Base-by-base conservation (phyloP, 2,888 invertebrate species). In the Sclerodermus sp. region DNA sequence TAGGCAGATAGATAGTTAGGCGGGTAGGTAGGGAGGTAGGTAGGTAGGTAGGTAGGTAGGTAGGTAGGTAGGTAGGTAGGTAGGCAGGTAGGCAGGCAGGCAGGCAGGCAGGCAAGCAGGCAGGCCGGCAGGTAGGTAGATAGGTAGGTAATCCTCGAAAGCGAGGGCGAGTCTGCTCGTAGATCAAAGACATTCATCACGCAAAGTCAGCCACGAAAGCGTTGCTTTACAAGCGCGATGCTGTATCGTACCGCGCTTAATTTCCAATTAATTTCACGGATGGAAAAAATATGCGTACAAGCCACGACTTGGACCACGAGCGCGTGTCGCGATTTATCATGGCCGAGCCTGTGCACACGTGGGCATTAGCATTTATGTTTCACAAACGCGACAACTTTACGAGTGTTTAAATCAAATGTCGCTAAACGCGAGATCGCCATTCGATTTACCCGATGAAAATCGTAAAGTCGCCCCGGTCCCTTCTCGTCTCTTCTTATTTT, bases 241-340 rank as follows among this genome's bases (percentile, higher is more conserved):
- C 43, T 50, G 45, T 50, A 43, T 18, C 12, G 36, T 34, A 42
- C 15, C 45, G 48, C 51, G 56, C 60, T 66, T 67, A 66, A 71
- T 71, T 71, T 68, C 66, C 68, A 70, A 71, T 71, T 71, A 70
- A 71, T 71, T 67, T 65, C 45, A 53, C 44, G 38, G 49, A 49
- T 44, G 51, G 55, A 62, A 67, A 66, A 66, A 55, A 67, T 66
- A 63, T 48, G 60, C 49, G 66, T 68, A 71, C 67, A 64, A 68
- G 70, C 58, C 55, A 64, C 55, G 65, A 69, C 67, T 59, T 62
- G 63, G 64, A 55, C 52, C 56, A 58, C 51, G 54, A 47, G 51
- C 52, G 59, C 61, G 60, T 63, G 66, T 64, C 59, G 58, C 67
- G 58, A 68, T 70, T 63, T 66, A 71, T 71, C 64, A 64, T 54